These are phyloP conservation scores for Drosophila micromelanica DNA, from an alignment of 1,140 invertebrate species.

Conservation along the genomic window DNA sequence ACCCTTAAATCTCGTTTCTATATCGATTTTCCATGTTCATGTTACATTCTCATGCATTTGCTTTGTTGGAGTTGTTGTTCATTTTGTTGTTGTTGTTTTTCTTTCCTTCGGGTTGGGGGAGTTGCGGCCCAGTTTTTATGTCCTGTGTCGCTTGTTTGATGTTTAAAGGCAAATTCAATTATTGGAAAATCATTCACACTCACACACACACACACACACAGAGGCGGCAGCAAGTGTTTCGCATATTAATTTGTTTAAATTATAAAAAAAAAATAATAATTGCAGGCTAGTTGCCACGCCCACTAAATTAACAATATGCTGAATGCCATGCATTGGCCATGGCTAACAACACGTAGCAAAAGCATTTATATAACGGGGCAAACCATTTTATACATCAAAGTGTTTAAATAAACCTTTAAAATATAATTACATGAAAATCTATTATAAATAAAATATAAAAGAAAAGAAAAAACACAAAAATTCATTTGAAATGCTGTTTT, in stretches of 20 bases:
- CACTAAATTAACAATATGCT: slow-evolving; percentile 62
- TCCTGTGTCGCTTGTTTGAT: slow-evolving; percentile 33
- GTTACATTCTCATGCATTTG: slow-evolving; percentile 62
- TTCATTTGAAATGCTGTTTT: slow-evolving; percentile 48
- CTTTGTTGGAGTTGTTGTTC: slow-evolving; percentile 4
- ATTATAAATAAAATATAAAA: slow-evolving; percentile 32
- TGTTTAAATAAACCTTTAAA: slow-evolving; percentile 60
- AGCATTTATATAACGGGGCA: slow-evolving; percentile 78
- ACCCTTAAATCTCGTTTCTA: slow-evolving; percentile 81
- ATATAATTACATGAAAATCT: background rate
- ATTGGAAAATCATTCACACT: slow-evolving; percentile 31
- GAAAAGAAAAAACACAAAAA: slow-evolving; percentile 22
- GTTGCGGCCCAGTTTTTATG: slow-evolving; percentile 42
- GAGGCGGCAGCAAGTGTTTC: background rate
- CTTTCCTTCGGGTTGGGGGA: slow-evolving; percentile 2
- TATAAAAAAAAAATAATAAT: background rate
- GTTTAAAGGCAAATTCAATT: slow-evolving; percentile 52
- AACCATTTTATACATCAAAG: slow-evolving; percentile 79
- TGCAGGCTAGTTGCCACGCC: slow-evolving; percentile 40
- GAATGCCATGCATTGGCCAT: slow-evolving; percentile 74
- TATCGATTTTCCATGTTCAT: slow-evolving; percentile 81
- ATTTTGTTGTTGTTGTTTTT: background rate
- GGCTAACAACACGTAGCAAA: slow-evolving; percentile 73
- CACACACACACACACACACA: slow-evolving; percentile 20
- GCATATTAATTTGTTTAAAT: slow-evolving; percentile 17